Evolutionary conservation across 2,797 vertebrate genomes (phyloP), one percentile per base, ranked within the genome.

Genomic region (Naso thynnoides): DNA sequence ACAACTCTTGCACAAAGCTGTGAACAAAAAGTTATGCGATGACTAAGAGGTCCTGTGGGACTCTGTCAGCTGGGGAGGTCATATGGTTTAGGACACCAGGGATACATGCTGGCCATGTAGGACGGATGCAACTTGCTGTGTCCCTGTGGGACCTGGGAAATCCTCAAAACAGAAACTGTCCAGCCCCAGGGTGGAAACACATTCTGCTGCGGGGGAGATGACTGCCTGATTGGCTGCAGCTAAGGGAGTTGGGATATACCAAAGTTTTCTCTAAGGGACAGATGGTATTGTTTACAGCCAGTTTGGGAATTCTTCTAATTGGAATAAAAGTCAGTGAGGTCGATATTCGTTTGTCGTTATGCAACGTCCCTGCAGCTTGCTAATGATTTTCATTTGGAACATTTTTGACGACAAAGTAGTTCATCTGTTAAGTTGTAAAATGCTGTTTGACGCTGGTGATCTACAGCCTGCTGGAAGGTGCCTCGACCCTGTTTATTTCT

Each of bases 231-330:
- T 70, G 60, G 68, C 64, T 62, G 76, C 60, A 78, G 71, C 74
- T 48, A 18, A 19, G 81, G 83, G 85, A 81, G 66, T 57, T 86
- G 83, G 88, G 87, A 86, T 84, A 87, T 73, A 86, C 89, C 84
- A 56, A 78, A 39, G 54, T 65, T 84, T 85, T 64, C 81, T 86
- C 78, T 45, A 7, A 57, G 73, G 78, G 68, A 75, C 39, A 69
- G 60, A 54, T 50, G n/a, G n/a, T 18, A 39, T 56, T 88, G 77
- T 88, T 88, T 78, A 86, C 64, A 67, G 60, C 58, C 74, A 76
- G 68, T 73, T 49, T 63, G 83, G 70, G 53, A 76, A 84, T 73
- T 83, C 75, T 78, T 52, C 48, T 21, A 4, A 53, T 78, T 53
- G 24, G 56, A 72, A 78, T 60, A 81, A 70, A 50, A 55, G 60